phyloP scores from a whole-genome alignment of 2,113 vertebrate genomes.

The Tetrax tetrax region DNA sequence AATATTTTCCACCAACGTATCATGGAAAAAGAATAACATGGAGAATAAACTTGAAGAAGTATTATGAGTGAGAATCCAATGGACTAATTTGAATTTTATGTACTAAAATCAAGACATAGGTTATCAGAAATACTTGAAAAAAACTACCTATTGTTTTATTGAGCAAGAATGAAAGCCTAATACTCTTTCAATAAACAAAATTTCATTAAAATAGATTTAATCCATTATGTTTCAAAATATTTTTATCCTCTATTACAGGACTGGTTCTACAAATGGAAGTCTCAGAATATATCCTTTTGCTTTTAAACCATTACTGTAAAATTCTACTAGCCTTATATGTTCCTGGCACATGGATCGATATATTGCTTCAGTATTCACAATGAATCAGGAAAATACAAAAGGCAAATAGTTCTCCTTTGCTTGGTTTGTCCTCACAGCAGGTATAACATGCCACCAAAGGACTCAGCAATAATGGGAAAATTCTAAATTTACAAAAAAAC shows the following conservation, averaged over 20 bases:
- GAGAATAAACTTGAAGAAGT: background rate
- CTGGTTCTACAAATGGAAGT: background rate
- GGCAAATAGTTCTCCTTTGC: background rate
- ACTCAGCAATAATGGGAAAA: background rate
- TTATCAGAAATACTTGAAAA: background rate
- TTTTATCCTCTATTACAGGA: background rate
- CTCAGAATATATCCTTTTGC: background rate
- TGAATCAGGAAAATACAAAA: background rate
- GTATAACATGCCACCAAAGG: rapidly evolving
- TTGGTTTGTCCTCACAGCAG: background rate
- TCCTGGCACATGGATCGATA: background rate
- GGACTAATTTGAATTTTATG: background rate
- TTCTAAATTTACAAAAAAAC: background rate
- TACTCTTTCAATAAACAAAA: background rate
- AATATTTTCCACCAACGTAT: background rate
- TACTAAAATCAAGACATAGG: background rate
- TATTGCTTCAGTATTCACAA: background rate
- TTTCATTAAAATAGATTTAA: background rate
- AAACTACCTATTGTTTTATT: background rate
- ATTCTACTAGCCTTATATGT: background rate
- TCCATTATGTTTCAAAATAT: background rate
- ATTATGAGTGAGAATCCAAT: background rate
- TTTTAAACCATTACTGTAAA: background rate
- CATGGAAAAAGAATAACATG: background rate
- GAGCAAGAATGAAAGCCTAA: background rate